A percentile compares a stretch with the other conserved stretches of the same genome.
Conservation (phyloP, 1,140 invertebrate species). For the Antheraea pernyi region DNA sequence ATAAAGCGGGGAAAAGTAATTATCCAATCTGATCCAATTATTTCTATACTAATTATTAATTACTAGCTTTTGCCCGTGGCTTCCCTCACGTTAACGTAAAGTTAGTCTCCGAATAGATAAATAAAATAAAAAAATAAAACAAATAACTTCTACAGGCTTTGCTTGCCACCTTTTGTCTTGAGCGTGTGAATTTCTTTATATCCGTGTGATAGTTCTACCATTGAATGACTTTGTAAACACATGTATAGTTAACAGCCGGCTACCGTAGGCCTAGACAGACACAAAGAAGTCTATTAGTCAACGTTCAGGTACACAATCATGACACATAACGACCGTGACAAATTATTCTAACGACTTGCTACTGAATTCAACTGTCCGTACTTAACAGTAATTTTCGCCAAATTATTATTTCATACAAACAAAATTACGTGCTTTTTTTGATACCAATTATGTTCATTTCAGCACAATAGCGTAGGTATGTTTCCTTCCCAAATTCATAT, state of each 20-base stretch:
- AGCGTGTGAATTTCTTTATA: constrained; percentile 55
- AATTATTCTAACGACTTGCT: background rate
- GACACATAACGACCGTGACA: constrained; percentile 35
- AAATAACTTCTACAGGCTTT: background rate
- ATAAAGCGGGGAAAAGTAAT: too few relatives aligned
- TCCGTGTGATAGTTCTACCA: constrained; percentile 39
- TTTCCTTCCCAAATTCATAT: too few relatives aligned
- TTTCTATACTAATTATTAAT: too few relatives aligned
- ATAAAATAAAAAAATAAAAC: too few relatives aligned
- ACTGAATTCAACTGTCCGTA: background rate
- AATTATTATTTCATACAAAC: constrained; percentile 3
- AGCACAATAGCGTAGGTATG: too few relatives aligned
- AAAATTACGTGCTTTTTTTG: background rate
- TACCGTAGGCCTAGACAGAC: constrained; percentile 38
- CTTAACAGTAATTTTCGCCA: constrained; percentile 17
- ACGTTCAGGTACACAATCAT: constrained; percentile 29
- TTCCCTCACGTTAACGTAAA: too few relatives aligned
- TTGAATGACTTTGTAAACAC: constrained; percentile 43
- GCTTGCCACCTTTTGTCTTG: constrained; percentile 35
- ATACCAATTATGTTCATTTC: background rate
- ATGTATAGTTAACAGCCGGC: constrained; percentile 25
- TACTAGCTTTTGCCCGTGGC: too few relatives aligned
- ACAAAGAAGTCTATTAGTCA: constrained; percentile 48
- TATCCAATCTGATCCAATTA: too few relatives aligned
- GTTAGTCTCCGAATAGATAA: too few relatives aligned